These are phyloP conservation scores for Pseudotriccus pelzelni DNA, from an alignment of 2,797 vertebrate genomes.

Conservation along the genomic window DNA sequence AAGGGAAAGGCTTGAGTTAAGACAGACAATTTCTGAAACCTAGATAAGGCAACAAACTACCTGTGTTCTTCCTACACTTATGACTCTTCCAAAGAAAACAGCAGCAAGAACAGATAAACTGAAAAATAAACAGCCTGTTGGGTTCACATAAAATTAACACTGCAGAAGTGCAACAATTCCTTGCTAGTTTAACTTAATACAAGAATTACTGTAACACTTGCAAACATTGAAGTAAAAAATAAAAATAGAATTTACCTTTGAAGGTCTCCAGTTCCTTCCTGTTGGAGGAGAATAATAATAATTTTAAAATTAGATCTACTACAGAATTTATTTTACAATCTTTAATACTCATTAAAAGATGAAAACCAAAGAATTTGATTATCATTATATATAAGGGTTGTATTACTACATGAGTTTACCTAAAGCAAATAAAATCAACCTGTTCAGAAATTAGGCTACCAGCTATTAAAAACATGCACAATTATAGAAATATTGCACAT, in stretches of 20 bases:
- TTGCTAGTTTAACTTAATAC: not conserved
- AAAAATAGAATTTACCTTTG: constrained; percentile 84
- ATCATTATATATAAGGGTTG: not conserved
- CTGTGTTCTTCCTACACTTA: not conserved
- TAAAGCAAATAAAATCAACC: not conserved
- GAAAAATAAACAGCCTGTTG: not conserved
- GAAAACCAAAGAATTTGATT: not conserved
- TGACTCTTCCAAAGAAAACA: not conserved
- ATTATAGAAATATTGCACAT: not conserved
- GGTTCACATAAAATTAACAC: not conserved
- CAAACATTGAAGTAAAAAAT: constrained; percentile 25
- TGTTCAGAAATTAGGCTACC: not conserved
- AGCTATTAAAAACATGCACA: not conserved
- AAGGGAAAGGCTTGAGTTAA: not conserved
- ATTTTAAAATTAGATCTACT: not conserved
- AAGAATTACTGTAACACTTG: not conserved
- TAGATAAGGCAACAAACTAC: not conserved
- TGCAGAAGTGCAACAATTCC: not conserved
- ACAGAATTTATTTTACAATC: not conserved
- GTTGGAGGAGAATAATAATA: constrained; percentile 60
- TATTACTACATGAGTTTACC: not conserved
- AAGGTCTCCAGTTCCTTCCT: constrained; percentile 91
- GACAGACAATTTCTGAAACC: not conserved
- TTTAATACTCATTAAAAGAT: not conserved
- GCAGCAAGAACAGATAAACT: not conserved